phyloP scores from a whole-genome alignment of 2,113 vertebrate genomes.

The Pavo muticus region DNA sequence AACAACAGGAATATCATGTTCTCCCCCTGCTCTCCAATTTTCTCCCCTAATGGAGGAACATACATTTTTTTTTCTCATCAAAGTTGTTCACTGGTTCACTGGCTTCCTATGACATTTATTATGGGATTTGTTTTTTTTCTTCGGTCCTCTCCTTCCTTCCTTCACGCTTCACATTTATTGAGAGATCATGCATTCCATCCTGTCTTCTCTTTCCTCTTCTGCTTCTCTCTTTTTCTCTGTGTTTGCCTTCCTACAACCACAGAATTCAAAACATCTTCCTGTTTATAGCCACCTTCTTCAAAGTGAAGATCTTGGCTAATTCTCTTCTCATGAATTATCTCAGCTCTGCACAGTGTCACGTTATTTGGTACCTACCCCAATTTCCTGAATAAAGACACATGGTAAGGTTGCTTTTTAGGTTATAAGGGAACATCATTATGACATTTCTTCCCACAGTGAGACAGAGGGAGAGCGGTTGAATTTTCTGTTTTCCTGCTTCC shows the following conservation, averaged over 20 bases:
- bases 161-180: background rate
- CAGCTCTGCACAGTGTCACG: background rate
- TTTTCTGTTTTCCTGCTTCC: conserved; percentile 47
- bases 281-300: background rate
- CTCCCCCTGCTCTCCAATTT: background rate
- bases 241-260: background rate
- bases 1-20: background rate
- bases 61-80: too few species aligned
- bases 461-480: background rate
- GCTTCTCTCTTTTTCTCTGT: background rate
- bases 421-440: background rate
- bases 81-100: background rate
- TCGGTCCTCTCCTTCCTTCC: accelerated
- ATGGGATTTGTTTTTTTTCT: background rate
- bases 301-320: background rate
- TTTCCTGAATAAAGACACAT: background rate
- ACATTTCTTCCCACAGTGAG: conserved; percentile 33
- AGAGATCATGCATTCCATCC: background rate
- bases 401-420: background rate
- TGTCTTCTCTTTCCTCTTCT: background rate
- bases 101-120: background rate
- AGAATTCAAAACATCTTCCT: background rate
- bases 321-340: background rate
- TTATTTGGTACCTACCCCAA: background rate
- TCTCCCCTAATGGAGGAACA: background rate